Evolutionary conservation across 2,113 vertebrate species (phyloP), one percentile per base, ranked within the genome.

Genomic region (Microtus pennsylvanicus): DNA sequence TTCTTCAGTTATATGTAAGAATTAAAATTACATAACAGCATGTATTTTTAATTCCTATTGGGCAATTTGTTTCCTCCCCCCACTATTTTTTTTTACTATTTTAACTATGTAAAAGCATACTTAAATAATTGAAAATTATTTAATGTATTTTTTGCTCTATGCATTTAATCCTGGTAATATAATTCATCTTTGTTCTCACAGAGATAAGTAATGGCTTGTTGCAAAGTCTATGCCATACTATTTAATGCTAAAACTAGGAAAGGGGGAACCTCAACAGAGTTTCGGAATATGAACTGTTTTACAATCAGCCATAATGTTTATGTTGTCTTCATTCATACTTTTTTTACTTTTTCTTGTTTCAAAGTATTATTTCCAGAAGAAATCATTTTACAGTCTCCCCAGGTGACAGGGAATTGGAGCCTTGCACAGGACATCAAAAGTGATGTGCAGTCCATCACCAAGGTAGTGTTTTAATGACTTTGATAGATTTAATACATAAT

Each of bases 361-460:
- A 38, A 97, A 99, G 99, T 99, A 63, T 91, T 99, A 16, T 99
- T 99, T 98, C 98, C 99, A 0, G 98, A 98, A 91, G 97, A 87
- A 77, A 42, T 99, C 89, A 91, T 97, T 82, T 89, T 99, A 35
- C 91, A 98, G 88, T 96, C 98, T 91, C 98, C 98, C 5, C 98
- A 98, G 90, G 95, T 93, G 93, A 1, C 96, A 35, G 95, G 96
- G 83, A 94, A 33, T 26, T 98, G 97, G 97, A 96, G 52, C 93
- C 55, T 58, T 52, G 3, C 80, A 24, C 93, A 93, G 10, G 91
- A 75, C 90, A 67, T 0, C 93, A 81, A 3, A 94, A 81, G 17
- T 50, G 67, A 63, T 11, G 70, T 94, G 3, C 96, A 95, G 0
- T 17, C 47, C 45, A 35, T 72, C 89, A 24, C 92, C 85, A 94